Evolutionary conservation across 2,888 invertebrate genomes (phyloP), one percentile per base, ranked within the genome.

Genomic region (Epicampocera succincta): DNA sequence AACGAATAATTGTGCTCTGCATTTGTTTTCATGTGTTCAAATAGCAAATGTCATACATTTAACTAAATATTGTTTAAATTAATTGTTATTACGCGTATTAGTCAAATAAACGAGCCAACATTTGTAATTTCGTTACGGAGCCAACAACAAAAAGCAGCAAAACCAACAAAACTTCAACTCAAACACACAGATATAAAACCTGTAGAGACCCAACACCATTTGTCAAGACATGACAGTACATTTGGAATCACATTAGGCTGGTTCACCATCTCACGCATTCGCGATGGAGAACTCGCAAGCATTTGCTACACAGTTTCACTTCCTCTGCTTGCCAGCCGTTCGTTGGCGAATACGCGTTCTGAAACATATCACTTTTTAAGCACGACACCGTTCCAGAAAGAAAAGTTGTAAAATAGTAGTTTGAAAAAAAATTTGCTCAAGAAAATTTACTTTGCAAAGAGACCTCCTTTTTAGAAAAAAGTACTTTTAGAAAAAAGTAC

Each of bases 71-170:
- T 33, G 71, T 84, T 81, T 52, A 81, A 85, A 85, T 85, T 85
- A 85, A 85, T 85, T 85, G 80, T 85, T 85, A 85, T 85, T 84
- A 81, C 83, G 80, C 66, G 65, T 85, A 85, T 85, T 85, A 84
- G 82, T 85, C 85, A 85, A 76, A 74, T 81, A 83, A 84, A 84
- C 65, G 79, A 84, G 80, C 52, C 40, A 21, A 69, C 79, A 84
- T 84, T 81, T 81, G 68, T 84, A 56, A 63, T 44, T 44, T 60
- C 50, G 52, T n/a, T 54, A 17, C 13, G 40, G 40, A 11, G 46
- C 15, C 6, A 13, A n/a, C n/a, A 11, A 25, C 13, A 48, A 40
- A 38, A 48, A 29, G 19, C 5, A 42, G 12, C 12, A 19, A 73
- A 17, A 17, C 17, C 9, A 17, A 8, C 13, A 52, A 1, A 3